These are phyloP conservation scores for Cremastobaeus sp. DNA, from an alignment of 2,888 invertebrate species.

Conservation along the genomic window DNA sequence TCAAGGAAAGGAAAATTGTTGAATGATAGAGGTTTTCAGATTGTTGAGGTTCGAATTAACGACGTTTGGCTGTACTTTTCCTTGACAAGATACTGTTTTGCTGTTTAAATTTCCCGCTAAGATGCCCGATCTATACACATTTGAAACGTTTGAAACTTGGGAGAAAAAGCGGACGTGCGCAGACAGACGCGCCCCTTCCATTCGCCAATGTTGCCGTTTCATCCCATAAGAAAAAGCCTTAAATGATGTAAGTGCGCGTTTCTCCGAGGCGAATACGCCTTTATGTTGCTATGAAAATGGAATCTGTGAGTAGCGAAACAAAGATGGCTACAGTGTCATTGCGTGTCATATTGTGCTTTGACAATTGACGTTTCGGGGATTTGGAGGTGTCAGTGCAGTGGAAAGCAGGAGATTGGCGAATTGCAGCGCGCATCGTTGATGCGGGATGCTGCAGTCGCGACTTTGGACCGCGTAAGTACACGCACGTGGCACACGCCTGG, in stretches of 20 bases:
- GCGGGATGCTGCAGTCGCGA: not conserved
- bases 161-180: no score
- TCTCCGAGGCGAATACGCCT: not conserved
- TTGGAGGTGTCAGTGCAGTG: slow-evolving; percentile 8
- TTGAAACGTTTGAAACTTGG: no score
- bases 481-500: not conserved
- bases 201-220: not conserved
- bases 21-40: no score
- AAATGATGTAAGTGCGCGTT: no score
- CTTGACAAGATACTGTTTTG: no score
- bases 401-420: not conserved
- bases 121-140: no score
- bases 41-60: no score
- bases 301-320: not conserved
- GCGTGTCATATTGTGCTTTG: slow-evolving; percentile 10
- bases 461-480: not conserved
- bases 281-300: not conserved
- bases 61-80: no score
- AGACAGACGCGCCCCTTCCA: no score
- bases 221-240: not conserved
- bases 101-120: no score
- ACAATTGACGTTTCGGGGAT: slow-evolving; percentile 20
- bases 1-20: no score
- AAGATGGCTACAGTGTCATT: not conserved
- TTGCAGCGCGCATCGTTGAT: not conserved